Base-by-base conservation (phyloP, 2,888 invertebrate genomes). In the Rhamphomyia laevipes region DNA sequence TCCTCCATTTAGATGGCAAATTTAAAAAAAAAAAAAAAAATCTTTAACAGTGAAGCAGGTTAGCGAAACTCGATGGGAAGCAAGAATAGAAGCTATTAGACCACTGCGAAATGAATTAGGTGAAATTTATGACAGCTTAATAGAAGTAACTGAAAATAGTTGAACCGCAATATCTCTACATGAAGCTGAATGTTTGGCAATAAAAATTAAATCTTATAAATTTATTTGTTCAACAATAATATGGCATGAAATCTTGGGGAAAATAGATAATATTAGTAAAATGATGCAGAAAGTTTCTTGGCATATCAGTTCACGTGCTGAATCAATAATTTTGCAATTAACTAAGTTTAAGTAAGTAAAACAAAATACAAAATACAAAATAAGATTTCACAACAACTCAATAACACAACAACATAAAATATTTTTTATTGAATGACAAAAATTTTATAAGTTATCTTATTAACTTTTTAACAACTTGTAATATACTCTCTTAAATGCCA, bases 11-110 rank as follows among this genome's bases (percentile, higher is more conserved):
- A 44, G 31, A 31, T 44, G 44, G 44, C 15, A 33, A 21, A 33
- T 31, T 33, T 44, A 13, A 15, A 44, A 44, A 44, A 44, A 31
- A 31, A 30, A 44, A 15, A 15, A 31, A 15, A 15, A 13, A 17
- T 16, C 9, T 31, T 27, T 44, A 15, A 44, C 31, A 15, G 17
- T 31, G 6, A 31, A 44, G 27, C 44, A 23, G 41, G 45, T 49
- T 31, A 45, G 30, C 30, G 46, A 46, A 27, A 46, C 46, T 42
- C 38, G 46, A 45, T 49, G 31, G 46, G 50, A 49, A 46, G 48
- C 38, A 18, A 30, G 44, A 38, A 44, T 51, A 44, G 16, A 21
- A 27, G 30, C 44, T 13, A n/a, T 44, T 31, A 44, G n/a, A 31
- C 44, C 44, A 27, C 31, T 44, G 23, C 23, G 27, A 31, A 27